A percentile compares a stretch with the other conserved stretches of the same genome.
Conservation (phyloP, 2,797 vertebrate genomes). For the Intellagama lesueurii region DNA sequence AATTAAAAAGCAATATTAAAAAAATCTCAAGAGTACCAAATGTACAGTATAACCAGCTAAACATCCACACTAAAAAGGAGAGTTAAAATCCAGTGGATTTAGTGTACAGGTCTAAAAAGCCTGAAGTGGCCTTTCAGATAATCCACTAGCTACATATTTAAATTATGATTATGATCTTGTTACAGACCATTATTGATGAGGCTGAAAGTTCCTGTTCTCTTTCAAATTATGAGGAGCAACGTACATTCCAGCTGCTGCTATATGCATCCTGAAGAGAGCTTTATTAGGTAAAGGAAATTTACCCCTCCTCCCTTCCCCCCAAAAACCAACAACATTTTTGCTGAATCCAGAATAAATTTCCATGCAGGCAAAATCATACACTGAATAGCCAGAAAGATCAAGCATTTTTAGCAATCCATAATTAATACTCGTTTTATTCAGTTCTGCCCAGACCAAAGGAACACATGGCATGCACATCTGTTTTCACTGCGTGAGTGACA, state of each 20-base stretch:
- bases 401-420: conserved; percentile 20
- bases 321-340: not conserved
- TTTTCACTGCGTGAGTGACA: conserved; percentile 8
- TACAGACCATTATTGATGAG: not conserved
- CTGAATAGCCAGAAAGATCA: not conserved
- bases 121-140: not conserved
- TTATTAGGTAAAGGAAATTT: not conserved
- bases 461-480: conserved; percentile 1
- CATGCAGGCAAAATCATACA: not conserved
- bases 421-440: conserved; percentile 15
- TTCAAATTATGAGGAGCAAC: not conserved
- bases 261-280: not conserved
- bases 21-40: not conserved
- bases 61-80: not conserved
- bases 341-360: not conserved
- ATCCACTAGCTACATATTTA: not conserved
- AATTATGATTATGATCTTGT: not conserved
- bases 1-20: not conserved
- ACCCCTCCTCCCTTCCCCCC: too few species aligned
- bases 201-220: not conserved
- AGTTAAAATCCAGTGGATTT: not conserved
- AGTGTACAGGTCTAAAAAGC: not conserved
- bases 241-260: not conserved
- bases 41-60: not conserved
- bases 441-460: conserved; percentile 3